Base-by-base conservation (phyloP, 2,888 invertebrate genomes). In the Cerastoderma edule region DNA sequence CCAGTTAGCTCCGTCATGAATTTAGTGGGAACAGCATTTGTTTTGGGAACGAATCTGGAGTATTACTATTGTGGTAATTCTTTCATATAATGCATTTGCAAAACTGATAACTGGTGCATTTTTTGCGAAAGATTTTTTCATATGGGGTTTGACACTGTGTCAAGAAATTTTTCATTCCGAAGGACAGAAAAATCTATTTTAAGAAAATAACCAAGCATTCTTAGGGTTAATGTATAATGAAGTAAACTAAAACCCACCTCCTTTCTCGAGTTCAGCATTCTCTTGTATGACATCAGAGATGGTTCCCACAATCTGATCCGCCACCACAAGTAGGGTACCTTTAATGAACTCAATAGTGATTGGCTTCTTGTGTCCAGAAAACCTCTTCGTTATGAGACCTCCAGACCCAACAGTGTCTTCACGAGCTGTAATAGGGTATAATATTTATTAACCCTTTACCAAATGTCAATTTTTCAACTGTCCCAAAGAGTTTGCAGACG, bases 221-320 rank as follows among this genome's bases (percentile, higher is more conserved):
- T 39, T 8, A 39, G 39, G 16, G 39, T 39, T 16, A 39, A 39
- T 39, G 16, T 16, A 39, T 39, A 39, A 10, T 10, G 16, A 39
- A 16, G 8, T 39, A 39, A 39, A 39, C 39, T 39, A 8, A 10
- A 39, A 46, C 56, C 60, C 75, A 89, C 88, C 87, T 74, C 81
- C 78, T 63, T 85, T 85, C 19, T 89, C 89, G 27, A 87, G 78
- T 63, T 84, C 85, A 32, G 88, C 88, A 79, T 88, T 90, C 60
- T 91, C 91, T 35, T 88, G 80, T 67, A 92, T 87, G 50, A 89
- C 87, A 65, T 92, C 91, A 27, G 89, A 83, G 48, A 92, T 83
- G 10, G 89, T 90, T 22, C 89, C 81, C 30, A 92, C 88, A 83
- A 90, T 91, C 77, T 89, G 87, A 50, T 91, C 91, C 19, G 91